phyloP scores from a whole-genome alignment of 1,140 invertebrate species.

The Trissolcus basalis region DNA sequence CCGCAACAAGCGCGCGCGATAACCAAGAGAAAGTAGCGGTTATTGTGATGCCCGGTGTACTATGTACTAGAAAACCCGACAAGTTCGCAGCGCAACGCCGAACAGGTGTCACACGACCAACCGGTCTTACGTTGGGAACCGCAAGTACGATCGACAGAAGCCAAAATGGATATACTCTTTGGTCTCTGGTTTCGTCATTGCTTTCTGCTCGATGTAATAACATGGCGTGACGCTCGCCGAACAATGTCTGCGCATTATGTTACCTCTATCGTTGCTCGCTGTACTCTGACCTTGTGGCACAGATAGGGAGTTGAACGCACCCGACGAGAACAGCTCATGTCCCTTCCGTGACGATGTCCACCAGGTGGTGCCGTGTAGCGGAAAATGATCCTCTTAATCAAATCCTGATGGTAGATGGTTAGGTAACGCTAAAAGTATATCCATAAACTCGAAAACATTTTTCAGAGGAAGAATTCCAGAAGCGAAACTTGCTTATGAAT shows the following conservation, averaged over 20 bases:
- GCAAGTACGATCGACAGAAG: conserved; percentile 55
- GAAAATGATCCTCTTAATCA: conserved; percentile 20
- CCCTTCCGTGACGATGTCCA: conserved; percentile 34
- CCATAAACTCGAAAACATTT: no score
- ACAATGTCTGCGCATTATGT: conserved; percentile 22
- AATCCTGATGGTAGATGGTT: no score
- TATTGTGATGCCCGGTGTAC: conserved; percentile 23
- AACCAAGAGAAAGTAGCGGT: conserved; percentile 41
- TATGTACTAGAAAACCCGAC: conserved; percentile 46
- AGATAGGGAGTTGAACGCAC: conserved; percentile 62
- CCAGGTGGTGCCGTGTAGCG: conserved; percentile 27
- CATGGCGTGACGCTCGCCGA: conserved; percentile 8
- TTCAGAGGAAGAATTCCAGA: no score
- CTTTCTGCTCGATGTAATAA: conserved; percentile 24
- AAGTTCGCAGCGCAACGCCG: conserved; percentile 46
- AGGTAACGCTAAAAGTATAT: no score
- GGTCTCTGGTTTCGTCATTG: conserved; percentile 48
- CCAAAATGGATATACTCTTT: conserved; percentile 43
- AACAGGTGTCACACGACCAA: conserved; percentile 61
- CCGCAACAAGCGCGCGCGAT: neutral
- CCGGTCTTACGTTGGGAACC: conserved; percentile 59
- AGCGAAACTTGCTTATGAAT: no score
- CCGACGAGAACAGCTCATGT: conserved; percentile 27
- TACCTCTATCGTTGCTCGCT: conserved; percentile 19
- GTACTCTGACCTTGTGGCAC: conserved; percentile 62